Percentiles rank a stretch among this genome's conserved stretches.
phyloP scores from a whole-genome alignment of 1,140 invertebrate genomes.

The Mylabris phalerata region DNA sequence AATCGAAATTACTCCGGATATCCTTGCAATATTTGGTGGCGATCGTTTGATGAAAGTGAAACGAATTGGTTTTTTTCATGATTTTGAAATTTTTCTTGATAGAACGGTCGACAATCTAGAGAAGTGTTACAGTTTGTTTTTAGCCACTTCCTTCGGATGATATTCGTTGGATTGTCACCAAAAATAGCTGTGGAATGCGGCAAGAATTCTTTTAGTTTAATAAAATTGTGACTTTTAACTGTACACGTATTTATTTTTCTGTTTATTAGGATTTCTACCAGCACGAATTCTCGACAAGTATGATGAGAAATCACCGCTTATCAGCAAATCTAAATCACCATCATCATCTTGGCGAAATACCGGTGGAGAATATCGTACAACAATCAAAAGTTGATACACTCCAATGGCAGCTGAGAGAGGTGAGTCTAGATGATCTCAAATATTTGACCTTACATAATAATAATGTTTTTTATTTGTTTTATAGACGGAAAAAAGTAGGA shows the following conservation, averaged over 20 bases:
- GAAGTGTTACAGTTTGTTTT: too few relatives aligned
- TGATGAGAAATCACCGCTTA: too few relatives aligned
- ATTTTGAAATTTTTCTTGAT: background rate
- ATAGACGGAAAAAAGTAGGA: slow-evolving; percentile 66
- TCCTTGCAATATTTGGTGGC: background rate
- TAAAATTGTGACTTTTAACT: too few relatives aligned
- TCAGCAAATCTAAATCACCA: too few relatives aligned
- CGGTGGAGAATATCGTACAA: slow-evolving; percentile 56
- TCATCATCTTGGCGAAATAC: slow-evolving; percentile 22
- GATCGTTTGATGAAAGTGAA: slow-evolving; percentile 8
- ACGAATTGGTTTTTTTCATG: slow-evolving; percentile 4
- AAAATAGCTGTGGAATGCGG: too few relatives aligned
- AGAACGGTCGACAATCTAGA: too few relatives aligned
- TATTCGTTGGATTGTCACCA: too few relatives aligned
- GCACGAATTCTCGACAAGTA: too few relatives aligned
- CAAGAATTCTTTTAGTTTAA: too few relatives aligned
- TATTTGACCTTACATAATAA: background rate
- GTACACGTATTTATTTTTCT: too few relatives aligned
- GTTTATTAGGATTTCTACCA: too few relatives aligned
- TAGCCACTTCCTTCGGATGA: too few relatives aligned
- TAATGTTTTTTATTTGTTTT: slow-evolving; percentile 27
- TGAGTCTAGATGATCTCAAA: slow-evolving; percentile 39
- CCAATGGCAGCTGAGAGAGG: slow-evolving; percentile 76
- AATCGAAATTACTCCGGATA: slow-evolving; percentile 3
- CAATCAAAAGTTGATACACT: slow-evolving; percentile 70